These are phyloP conservation scores for Athrips mouffetella DNA, from an alignment of 2,888 invertebrate genomes.

Conservation along the genomic window DNA sequence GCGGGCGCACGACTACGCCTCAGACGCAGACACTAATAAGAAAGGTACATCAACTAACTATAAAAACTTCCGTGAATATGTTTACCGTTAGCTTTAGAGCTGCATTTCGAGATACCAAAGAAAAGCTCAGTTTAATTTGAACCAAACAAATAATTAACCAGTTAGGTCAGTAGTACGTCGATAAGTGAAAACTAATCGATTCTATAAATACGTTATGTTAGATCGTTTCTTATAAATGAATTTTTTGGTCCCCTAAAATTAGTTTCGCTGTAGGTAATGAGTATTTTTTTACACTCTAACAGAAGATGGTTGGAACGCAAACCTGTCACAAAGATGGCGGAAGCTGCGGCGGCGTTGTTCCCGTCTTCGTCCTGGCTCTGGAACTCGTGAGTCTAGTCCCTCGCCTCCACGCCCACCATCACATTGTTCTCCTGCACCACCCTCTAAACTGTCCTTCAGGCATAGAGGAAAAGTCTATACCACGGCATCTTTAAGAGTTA, in stretches of 20 bases:
- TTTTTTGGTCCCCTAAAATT: not conserved
- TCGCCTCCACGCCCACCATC: slow-evolving; percentile 72
- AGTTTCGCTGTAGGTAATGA: not conserved
- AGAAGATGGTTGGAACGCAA: slow-evolving; percentile 87
- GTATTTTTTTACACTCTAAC: slow-evolving; percentile 25
- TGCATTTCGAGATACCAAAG: not conserved
- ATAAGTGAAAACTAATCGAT: not conserved
- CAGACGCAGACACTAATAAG: slow-evolving; percentile 79
- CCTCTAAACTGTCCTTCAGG: slow-evolving; percentile 67
- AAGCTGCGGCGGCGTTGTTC: slow-evolving; percentile 84
- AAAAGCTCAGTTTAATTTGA: not conserved
- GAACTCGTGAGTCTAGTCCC: slow-evolving; percentile 74
- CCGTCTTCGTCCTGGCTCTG: slow-evolving; percentile 81
- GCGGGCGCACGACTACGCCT: slow-evolving; percentile 71
- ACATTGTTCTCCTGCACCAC: slow-evolving; percentile 71
- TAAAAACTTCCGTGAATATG: slow-evolving; percentile 12
- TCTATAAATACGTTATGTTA: not conserved
- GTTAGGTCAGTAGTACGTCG: slow-evolving; percentile 4
- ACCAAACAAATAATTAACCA: slow-evolving; percentile 2
- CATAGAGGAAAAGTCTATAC: slow-evolving; percentile 74
- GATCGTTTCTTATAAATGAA: not conserved
- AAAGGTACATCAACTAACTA: slow-evolving; percentile 57
- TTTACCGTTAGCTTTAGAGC: slow-evolving; percentile 11
- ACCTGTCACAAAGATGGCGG: slow-evolving; percentile 86
- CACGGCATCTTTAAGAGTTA: slow-evolving; percentile 69